Evolutionary conservation across 2,113 vertebrate species (phyloP), one percentile per base, ranked within the genome.

Genomic region (Pangasianodon gigas): DNA sequence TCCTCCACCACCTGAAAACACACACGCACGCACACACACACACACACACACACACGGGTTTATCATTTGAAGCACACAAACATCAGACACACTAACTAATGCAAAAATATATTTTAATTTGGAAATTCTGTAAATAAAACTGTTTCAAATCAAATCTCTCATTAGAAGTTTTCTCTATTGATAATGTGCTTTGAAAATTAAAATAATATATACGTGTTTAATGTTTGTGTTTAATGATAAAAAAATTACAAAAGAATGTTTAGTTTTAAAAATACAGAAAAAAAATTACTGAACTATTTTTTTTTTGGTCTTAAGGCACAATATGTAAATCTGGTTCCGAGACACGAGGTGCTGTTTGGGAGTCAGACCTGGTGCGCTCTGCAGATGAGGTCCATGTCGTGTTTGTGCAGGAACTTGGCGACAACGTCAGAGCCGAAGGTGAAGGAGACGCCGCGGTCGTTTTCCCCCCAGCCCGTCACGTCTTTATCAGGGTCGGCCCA

Each of bases 401-500:
- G 98, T 93, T 99, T 99, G 95, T 99, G 97, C 89, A 99, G 96
- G 94, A 99, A 99, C 93, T 99, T 99, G 41, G 98, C 98, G 86
- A 99, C 98, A 52, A 99, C 97, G 58, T 99, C 98, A 0, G 98
- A 97, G 18, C 98, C 98, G 0, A 99, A 99, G 21, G 98, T 99
- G 93, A 99, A 99, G 92, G 98, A 99, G 83, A 99, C 98, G 0
- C 98, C 98, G 0, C 98, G 97, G 94, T 99, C 98, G 0, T 99
- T 99, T 94, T 99, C 98, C 0, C 98, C 98, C 98, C 98, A 99
- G 89, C 98, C 98, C 80, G 98, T 96, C 85, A 99, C 98, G 0
- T 99, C 98, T 93, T 99, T 99, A 94, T 99, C 98, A 0, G 98
- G 98, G 93, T 99, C 98, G 0, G 98, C 98, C 98, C 98, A 99